A percentile compares a stretch with the other conserved stretches of the same genome.
Evolutionary conservation across 2,797 vertebrate genomes (phyloP).

Genomic region (Margarornis squamiger): DNA sequence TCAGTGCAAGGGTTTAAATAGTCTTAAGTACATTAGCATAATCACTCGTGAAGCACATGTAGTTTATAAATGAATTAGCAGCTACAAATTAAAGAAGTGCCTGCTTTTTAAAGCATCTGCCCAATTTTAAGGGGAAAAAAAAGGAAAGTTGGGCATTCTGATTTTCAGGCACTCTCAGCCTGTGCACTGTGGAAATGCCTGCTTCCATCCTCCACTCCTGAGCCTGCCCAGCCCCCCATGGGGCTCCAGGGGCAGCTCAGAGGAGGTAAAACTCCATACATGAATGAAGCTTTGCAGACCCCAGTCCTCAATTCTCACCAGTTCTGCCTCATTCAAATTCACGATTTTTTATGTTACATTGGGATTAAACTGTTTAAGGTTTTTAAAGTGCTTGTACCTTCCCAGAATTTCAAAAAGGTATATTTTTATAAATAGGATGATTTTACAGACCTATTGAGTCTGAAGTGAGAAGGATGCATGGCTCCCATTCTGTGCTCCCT

Average conservation of each 20-base stretch:
- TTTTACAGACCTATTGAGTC: background rate
- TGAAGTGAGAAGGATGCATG: background rate
- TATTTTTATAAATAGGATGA: background rate
- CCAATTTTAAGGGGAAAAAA: background rate
- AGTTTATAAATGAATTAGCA: constrained; percentile 58
- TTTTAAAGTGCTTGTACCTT: background rate
- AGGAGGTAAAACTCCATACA: background rate
- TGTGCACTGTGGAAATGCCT: background rate
- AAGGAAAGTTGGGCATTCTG: background rate
- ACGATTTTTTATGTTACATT: background rate
- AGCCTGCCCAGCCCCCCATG: accelerated
- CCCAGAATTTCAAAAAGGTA: background rate
- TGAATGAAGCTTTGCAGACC: background rate
- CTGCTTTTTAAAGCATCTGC: constrained; percentile 27
- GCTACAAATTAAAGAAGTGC: constrained; percentile 42
- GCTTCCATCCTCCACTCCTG: background rate
- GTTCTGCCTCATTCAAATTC: background rate
- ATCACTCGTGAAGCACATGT: constrained; percentile 15
- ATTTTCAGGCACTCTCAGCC: background rate
- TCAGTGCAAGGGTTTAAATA: constrained; percentile 38
- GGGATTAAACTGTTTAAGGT: background rate
- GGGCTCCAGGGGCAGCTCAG: background rate
- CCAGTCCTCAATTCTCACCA: background rate
- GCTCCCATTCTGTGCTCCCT: background rate
- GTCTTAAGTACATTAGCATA: constrained; percentile 56